Base-by-base conservation (phyloP, 2,888 invertebrate species). In the Acrobasis consociella region DNA sequence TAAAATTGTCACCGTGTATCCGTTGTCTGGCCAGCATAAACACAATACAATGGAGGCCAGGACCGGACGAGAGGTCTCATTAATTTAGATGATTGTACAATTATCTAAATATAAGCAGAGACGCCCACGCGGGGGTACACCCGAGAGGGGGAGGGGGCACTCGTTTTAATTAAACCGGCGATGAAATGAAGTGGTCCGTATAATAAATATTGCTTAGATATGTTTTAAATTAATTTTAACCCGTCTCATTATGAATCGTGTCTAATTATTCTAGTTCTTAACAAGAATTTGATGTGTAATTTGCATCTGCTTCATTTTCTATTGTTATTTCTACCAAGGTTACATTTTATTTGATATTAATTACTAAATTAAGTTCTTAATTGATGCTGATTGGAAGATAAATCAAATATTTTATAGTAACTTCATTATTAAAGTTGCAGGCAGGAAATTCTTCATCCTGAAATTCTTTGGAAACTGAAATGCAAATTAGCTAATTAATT, bases 81-180 rank as follows among this genome's bases (percentile, higher is more conserved):
- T 92, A 92, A 92, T 92, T 92, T 92, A 92, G 92, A 92, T 91
- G 92, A 92, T 92, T 92, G 92, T 92, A 92, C 92, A 92, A 92
- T 92, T 92, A 92, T 92, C 92, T 92, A 92, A 92, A 92, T 91
- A 91, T 92, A 92, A 92, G 89, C 91, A 88, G 82, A 87, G 88
- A 86, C 90, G 86, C 85, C 87, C 87, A 82, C 83, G 85, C 82
- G 85, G 82, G 89, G 87, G 86, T 81, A 85, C 85, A 86, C 90
- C 89, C 91, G 86, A 89, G 91, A 89, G 83, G 85, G 85, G 82
- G 87, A 87, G 86, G 85, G 89, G 90, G 88, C 91, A 92, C 92
- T 92, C 91, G 91, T 92, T 92, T 92, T 92, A 92, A 92, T 92
- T 92, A 92, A 92, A 92, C 89, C 87, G 83, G 84, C 89, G 89